Percentiles rank a stretch among this genome's conserved stretches.
These are phyloP conservation scores for Nerophis lumbriciformis DNA, from an alignment of 2,113 vertebrate species.

Conservation along the genomic window DNA sequence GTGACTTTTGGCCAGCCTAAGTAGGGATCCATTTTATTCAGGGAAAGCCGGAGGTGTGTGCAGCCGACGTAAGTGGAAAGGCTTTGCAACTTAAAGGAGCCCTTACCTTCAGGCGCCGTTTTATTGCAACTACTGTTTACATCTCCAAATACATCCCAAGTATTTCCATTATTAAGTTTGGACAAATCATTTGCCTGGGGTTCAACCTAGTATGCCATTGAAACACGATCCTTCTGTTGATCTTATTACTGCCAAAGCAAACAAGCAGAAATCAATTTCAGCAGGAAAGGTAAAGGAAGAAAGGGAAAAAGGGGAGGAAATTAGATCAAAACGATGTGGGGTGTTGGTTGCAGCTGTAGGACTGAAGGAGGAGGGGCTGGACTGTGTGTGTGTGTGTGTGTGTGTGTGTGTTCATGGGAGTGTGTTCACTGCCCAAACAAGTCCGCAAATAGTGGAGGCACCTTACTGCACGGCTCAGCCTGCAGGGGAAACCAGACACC, in stretches of 20 bases:
- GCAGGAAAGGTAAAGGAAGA: slow-evolving; percentile 72
- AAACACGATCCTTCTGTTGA: slow-evolving; percentile 92
- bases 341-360: slow-evolving; percentile 52
- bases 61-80: slow-evolving; percentile 84
- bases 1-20: slow-evolving; percentile 77
- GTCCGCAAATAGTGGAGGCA: slow-evolving; percentile 50
- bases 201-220: slow-evolving; percentile 91
- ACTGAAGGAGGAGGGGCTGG: slow-evolving; percentile 33
- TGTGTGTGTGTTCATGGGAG: slow-evolving; percentile 35
- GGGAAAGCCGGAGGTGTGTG: slow-evolving; percentile 75
- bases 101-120: slow-evolving; percentile 87
- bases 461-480: slow-evolving; percentile 28
- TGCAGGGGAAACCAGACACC: slow-evolving; percentile 59
- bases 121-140: slow-evolving; percentile 98
- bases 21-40: slow-evolving; percentile 87
- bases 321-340: slow-evolving; percentile 70
- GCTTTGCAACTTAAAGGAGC: slow-evolving; percentile 91
- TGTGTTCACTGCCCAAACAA: slow-evolving; percentile 54
- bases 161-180: slow-evolving; percentile 96
- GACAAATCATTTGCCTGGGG: slow-evolving; percentile 99
- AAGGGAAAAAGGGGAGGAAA: slow-evolving; percentile 63
- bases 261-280: slow-evolving; percentile 88
- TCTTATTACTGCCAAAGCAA: slow-evolving; percentile 90
- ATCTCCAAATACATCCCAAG: slow-evolving; percentile 96
- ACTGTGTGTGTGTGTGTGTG: slow-evolving; percentile 47